A percentile compares a stretch with the other conserved stretches of the same genome.
Conservation (phyloP, 2,797 vertebrate genomes). For the Apodemus agrarius region DNA sequence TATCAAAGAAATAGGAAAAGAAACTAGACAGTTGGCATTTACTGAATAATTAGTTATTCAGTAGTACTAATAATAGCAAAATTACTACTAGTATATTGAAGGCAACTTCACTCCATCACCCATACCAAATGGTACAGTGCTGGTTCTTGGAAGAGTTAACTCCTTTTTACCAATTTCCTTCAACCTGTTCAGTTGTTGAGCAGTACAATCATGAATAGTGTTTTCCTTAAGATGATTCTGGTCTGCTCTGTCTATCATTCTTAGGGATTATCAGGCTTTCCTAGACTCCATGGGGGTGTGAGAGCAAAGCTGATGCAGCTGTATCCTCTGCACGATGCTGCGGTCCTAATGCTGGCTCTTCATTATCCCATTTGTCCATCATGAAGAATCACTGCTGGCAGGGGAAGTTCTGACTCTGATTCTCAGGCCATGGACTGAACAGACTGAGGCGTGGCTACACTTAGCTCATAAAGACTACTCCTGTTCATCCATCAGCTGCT, state of each 20-base stretch:
- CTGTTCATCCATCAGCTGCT: neutral
- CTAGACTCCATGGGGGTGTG: neutral
- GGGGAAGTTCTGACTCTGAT: neutral
- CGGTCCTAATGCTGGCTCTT: neutral
- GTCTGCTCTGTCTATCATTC: neutral
- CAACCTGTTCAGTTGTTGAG: neutral
- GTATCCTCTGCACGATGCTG: neutral
- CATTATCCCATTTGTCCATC: neutral
- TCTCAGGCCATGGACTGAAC: neutral
- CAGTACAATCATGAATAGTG: neutral
- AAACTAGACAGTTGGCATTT: neutral
- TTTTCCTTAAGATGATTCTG: neutral
- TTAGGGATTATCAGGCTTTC: neutral
- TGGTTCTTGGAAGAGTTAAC: neutral
- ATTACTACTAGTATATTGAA: neutral
- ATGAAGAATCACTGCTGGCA: neutral
- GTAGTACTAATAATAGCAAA: neutral
- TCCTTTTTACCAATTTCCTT: constrained; percentile 15
- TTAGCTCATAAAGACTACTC: neutral
- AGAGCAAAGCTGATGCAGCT: neutral
- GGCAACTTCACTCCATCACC: neutral
- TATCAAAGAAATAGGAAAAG: neutral
- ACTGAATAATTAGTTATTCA: neutral
- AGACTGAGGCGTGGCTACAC: neutral
- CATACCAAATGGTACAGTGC: neutral